Evolutionary conservation across 1,140 invertebrate genomes (phyloP).

Genomic region (Atta texana): DNA sequence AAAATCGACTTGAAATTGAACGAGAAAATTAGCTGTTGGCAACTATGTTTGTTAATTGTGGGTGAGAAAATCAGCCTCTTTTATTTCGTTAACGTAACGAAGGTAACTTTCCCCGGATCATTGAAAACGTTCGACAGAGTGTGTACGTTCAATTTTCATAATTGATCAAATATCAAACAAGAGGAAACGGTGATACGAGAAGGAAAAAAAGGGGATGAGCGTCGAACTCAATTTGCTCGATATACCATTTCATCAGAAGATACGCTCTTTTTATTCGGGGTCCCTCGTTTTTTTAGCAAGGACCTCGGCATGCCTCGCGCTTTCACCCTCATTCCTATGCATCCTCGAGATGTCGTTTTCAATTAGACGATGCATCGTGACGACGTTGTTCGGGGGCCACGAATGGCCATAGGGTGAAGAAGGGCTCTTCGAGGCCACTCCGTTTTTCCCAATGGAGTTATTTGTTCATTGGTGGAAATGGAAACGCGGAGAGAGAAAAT

Average conservation of each 20-base stretch:
- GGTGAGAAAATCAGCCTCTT: not conserved
- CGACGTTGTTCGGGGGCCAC: conserved; percentile 18
- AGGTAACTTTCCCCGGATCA: not conserved
- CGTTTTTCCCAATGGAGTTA: conserved; percentile 55
- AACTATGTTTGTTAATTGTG: not conserved
- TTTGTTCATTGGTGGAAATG: conserved; percentile 55
- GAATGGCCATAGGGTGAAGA: conserved; percentile 22
- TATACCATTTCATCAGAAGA: conserved; percentile 10
- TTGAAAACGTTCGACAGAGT: not conserved
- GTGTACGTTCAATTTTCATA: conserved; percentile 51
- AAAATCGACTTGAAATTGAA: not conserved
- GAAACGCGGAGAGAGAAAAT: conserved; percentile 61
- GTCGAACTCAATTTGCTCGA: conserved; percentile 51
- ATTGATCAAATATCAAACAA: conserved; percentile 49
- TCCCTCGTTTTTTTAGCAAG: conserved; percentile 36
- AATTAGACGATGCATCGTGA: conserved; percentile 73
- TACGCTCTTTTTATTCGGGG: conserved; percentile 50
- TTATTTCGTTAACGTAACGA: conserved; percentile 8
- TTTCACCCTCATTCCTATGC: conserved; percentile 31
- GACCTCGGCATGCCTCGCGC: conserved; percentile 35
- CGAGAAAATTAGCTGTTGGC: not conserved
- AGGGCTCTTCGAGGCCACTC: conserved; percentile 62
- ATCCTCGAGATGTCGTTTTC: conserved; percentile 64
- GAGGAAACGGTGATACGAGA: not conserved
- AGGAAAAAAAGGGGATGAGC: not conserved